Evolutionary conservation across 2,888 invertebrate species (phyloP), one percentile per base, ranked within the genome.

Genomic region (Acleris holmiana): DNA sequence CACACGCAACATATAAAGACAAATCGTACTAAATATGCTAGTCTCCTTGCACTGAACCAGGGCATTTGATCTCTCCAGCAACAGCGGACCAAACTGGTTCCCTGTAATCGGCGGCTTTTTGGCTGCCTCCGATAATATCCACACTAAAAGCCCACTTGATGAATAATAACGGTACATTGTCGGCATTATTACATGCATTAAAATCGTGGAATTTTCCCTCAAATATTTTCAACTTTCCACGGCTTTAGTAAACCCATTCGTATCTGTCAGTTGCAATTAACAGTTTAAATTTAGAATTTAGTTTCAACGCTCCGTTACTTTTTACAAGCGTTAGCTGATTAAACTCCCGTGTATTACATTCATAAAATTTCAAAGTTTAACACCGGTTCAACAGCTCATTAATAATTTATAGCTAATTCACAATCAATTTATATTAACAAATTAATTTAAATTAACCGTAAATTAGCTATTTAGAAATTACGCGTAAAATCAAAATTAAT

Each of bases 81-180:
- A 76, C 77, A 71, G 73, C 69, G 76, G 80, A 80, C 83, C 77
- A 48, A 72, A 73, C 77, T 67, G 73, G 80, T 77, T 74, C 67
- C 68, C 53, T 41, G 69, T 69, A 73, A 77, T 72, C 73, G 74
- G 76, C 75, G 73, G 75, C 74, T 74, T 71, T 76, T 76, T 77
- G 74, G 78, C 75, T 77, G 74, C 75, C 69, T 71, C 70, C 71
- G 76, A 85, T 83, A 82, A 80, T 81, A 81, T 76, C 72, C 74
- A 76, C 75, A 77, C 79, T 80, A 80, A 86, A 82, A 84, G 77
- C 75, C 73, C 67, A 71, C 72, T 76, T 78, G 71, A 78, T 80
- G 76, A 80, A 79, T 78, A 76, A 70, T 78, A 78, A 78, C 77
- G 76, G 76, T 68, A 53, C 66, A 44, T 68, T 60, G 65, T 50